phyloP scores from a whole-genome alignment of 2,888 invertebrate genomes.

The Bombylius major region DNA sequence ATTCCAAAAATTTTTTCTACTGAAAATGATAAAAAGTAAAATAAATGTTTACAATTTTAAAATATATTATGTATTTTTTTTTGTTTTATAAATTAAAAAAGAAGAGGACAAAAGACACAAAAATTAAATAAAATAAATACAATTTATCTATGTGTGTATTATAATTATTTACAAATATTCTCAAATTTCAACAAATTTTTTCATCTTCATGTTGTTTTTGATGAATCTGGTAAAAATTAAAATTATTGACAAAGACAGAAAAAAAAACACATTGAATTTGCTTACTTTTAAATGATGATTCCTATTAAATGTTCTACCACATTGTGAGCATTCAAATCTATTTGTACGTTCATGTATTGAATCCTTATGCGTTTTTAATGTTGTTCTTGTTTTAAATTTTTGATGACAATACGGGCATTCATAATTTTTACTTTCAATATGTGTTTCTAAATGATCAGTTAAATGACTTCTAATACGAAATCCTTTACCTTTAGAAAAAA shows the following conservation, averaged over 20 bases:
- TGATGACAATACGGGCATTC: constrained; percentile 8
- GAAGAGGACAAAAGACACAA: no score
- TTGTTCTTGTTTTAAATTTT: constrained; percentile 10
- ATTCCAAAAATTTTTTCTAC: no score
- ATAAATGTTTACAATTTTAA: no score
- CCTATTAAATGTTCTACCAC: constrained; percentile 7
- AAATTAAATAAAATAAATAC: no score
- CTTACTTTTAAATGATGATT: constrained; percentile 10
- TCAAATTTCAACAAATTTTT: no score
- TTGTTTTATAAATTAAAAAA: no score
- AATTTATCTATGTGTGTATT: no score
- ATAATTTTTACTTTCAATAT: constrained; percentile 4
- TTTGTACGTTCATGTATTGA: constrained; percentile 5
- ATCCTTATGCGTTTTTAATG: constrained; percentile 9
- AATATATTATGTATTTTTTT: no score
- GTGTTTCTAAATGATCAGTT: constrained; percentile 11
- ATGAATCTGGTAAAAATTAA: constrained; percentile 5
- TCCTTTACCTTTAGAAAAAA: constrained; percentile 3
- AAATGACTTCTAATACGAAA: constrained; percentile 10
- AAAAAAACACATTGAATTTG: background rate
- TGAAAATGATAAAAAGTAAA: no score
- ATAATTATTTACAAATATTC: no score
- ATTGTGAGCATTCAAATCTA: constrained; percentile 2
- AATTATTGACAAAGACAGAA: no score
- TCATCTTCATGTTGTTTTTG: constrained; percentile 3